A percentile compares a stretch with the other conserved stretches of the same genome.
Evolutionary conservation across 2,797 vertebrate genomes (phyloP).

Genomic region (Hyperoplus immaculatus): DNA sequence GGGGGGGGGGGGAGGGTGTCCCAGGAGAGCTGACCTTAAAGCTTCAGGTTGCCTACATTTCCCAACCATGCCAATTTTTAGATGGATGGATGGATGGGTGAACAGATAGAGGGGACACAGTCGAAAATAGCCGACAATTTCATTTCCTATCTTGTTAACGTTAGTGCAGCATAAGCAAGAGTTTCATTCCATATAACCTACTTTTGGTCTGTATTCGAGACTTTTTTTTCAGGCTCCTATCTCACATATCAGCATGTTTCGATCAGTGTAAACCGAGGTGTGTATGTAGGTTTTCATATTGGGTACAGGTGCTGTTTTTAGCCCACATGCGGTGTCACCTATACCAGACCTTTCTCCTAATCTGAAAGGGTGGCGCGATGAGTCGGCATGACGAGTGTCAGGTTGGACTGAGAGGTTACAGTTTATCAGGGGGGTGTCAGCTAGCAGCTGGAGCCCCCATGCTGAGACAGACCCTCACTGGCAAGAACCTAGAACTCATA

Average conservation of each 20-base stretch:
- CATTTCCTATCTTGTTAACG: constrained; percentile 76
- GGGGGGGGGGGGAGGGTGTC: constrained; percentile 40
- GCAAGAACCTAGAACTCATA: background rate
- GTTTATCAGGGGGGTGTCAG: constrained; percentile 75
- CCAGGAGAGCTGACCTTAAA: constrained; percentile 66
- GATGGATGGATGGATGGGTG: constrained; percentile 74
- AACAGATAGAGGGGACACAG: constrained; percentile 67
- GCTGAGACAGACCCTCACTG: constrained; percentile 68
- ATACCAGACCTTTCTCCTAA: constrained; percentile 75
- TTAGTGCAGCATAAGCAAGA: constrained; percentile 82
- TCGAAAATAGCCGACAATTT: constrained; percentile 71
- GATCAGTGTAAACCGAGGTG: constrained; percentile 77
- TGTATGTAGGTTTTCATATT: constrained; percentile 55
- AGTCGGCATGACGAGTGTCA: constrained; percentile 69
- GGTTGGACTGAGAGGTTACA: constrained; percentile 59
- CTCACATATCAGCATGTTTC: constrained; percentile 78
- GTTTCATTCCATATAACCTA: constrained; percentile 76
- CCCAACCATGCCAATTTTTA: constrained; percentile 37
- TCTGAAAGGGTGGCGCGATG: constrained; percentile 76
- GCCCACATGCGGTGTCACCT: constrained; percentile 60
- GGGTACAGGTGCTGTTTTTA: constrained; percentile 66
- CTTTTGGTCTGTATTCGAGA: constrained; percentile 66
- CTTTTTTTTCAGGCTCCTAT: constrained; percentile 41
- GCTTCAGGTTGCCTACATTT: constrained; percentile 59
- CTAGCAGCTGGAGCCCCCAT: constrained; percentile 67